Evolutionary conservation across 2,888 invertebrate species (phyloP).

Genomic region (Lasioglossum villosulum): DNA sequence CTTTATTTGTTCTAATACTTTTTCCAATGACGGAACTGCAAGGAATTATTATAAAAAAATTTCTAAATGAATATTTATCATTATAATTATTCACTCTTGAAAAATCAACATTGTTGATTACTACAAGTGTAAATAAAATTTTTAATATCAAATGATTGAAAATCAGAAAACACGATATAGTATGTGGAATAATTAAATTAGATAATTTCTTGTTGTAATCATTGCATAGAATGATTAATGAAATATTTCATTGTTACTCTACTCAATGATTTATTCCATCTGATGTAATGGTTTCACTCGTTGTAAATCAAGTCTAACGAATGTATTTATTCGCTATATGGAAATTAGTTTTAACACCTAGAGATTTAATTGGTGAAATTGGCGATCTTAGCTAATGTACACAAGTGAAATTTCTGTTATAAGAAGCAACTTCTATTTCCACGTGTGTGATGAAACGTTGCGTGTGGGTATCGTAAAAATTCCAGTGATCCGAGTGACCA

Average conservation of each 20-base stretch:
- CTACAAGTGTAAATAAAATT: neutral
- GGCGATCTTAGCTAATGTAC: slow-evolving; percentile 52
- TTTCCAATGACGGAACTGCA: neutral
- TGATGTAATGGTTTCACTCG: neutral
- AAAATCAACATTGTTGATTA: neutral
- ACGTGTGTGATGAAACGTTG: slow-evolving; percentile 44
- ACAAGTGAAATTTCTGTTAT: slow-evolving; percentile 53
- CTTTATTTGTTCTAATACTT: neutral
- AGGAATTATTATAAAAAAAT: neutral
- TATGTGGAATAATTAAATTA: neutral
- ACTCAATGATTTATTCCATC: neutral
- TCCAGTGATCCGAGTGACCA: slow-evolving; percentile 47
- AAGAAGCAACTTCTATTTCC: slow-evolving; percentile 45
- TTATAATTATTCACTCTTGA: no score
- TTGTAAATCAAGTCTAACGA: neutral
- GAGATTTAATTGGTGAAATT: slow-evolving; percentile 42
- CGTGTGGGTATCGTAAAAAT: slow-evolving; percentile 58
- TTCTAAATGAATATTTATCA: no score
- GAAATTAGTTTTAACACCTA: neutral
- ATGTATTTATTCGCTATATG: neutral
- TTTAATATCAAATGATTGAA: neutral
- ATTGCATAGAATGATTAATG: neutral
- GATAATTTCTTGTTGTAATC: neutral
- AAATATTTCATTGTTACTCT: neutral
- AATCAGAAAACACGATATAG: neutral